These are phyloP conservation scores for western clawed frog (Xenopus tropicalis) DNA, from an alignment of 2,113 vertebrate genomes.

Conservation along the genomic window UCB_Xtro_10.0 CM004443.2:200455001-200455500, in stretches of 20 bases:
- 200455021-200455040: slow-evolving; percentile 47
- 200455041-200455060: slow-evolving; percentile 39
- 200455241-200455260: slow-evolving; percentile 5
- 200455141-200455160: slow-evolving; percentile 41
- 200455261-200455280: neutral
- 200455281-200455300: neutral
- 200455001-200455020: slow-evolving; percentile 43
- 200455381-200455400: no score
- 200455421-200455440: no score
- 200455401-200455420: no score
- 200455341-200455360: no score
- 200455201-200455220: slow-evolving; percentile 24
- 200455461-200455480: no score
- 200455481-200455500: no score
- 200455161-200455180: slow-evolving; percentile 19
- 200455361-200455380: no score
- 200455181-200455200: slow-evolving; percentile 23
- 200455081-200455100: slow-evolving; percentile 22
- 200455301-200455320: no score
- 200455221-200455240: slow-evolving; percentile 16
- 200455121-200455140: slow-evolving; percentile 31
- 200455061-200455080: slow-evolving; percentile 44
- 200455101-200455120: slow-evolving; percentile 22
- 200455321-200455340: no score
- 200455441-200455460: no score